Conservation (phyloP, 1,140 invertebrate genomes). For the Acromyrmex charruanus region DNA sequence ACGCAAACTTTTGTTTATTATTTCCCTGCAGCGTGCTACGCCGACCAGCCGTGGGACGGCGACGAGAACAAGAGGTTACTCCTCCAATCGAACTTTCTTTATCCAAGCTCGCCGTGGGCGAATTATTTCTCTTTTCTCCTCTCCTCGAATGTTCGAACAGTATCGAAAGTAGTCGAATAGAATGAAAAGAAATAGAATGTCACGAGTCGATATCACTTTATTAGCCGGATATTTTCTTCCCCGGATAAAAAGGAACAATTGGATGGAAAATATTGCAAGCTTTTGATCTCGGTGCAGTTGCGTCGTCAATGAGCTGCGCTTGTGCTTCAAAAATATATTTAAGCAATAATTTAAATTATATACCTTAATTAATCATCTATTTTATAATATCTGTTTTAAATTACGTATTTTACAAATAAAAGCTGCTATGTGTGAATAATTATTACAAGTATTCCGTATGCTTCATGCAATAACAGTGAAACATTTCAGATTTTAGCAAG, state of each 20-base stretch:
- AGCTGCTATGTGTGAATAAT: background rate
- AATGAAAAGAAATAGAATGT: slow-evolving; percentile 38
- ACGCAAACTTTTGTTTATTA: slow-evolving; percentile 82
- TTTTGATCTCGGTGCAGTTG: slow-evolving; percentile 22
- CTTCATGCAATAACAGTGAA: background rate
- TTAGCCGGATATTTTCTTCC: slow-evolving; percentile 53
- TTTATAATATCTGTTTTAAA: background rate
- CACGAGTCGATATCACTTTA: slow-evolving; percentile 42
- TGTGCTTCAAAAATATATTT: slow-evolving; percentile 4
- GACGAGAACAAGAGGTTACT: slow-evolving; percentile 45
- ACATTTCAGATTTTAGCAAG: background rate
- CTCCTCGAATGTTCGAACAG: slow-evolving; percentile 47
- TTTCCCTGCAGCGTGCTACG: slow-evolving; percentile 70
- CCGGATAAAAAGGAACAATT: slow-evolving; percentile 33
- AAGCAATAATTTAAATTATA: too few species aligned
- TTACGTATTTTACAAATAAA: slow-evolving; percentile 23
- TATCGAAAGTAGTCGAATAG: slow-evolving; percentile 50
- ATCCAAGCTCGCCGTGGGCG: slow-evolving; percentile 51
- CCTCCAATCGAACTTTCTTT: slow-evolving; percentile 75
- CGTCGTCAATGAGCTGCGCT: background rate
- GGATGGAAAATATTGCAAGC: slow-evolving; percentile 26
- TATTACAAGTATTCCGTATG: background rate
- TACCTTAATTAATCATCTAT: background rate
- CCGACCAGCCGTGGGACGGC: background rate
- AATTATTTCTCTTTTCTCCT: slow-evolving; percentile 36